These are phyloP conservation scores for Itoplectis maculator DNA, from an alignment of 2,888 invertebrate genomes.

Conservation along the genomic window DNA sequence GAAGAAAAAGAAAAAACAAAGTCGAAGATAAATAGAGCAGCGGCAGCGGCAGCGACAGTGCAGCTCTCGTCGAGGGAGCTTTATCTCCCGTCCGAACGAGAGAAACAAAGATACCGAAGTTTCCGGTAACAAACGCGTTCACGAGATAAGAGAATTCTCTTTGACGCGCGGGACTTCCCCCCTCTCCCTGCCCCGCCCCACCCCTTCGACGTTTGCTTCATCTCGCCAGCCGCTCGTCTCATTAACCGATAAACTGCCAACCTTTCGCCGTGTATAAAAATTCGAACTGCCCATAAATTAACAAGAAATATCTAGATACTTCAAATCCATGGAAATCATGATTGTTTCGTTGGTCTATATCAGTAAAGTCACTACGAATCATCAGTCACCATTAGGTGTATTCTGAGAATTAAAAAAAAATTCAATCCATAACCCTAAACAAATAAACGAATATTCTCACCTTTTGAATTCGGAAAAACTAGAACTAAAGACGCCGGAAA, in stretches of 20 bases:
- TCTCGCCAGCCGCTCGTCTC: slow-evolving; percentile 16
- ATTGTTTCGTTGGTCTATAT: background rate
- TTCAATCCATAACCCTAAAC: no score
- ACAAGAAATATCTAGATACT: background rate
- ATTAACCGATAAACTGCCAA: slow-evolving; percentile 14
- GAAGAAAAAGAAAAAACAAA: slow-evolving; percentile 16
- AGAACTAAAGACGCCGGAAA: no score
- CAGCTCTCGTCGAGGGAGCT: slow-evolving; percentile 32
- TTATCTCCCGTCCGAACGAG: slow-evolving; percentile 66
- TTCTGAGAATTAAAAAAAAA: no score
- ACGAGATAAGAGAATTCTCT: slow-evolving; percentile 67
- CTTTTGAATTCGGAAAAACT: no score
- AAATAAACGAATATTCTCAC: no score
- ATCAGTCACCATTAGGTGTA: no score
- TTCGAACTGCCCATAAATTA: background rate
- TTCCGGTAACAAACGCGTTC: slow-evolving; percentile 76
- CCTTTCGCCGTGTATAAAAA: background rate
- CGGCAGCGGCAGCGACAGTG: background rate
- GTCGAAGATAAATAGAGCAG: slow-evolving; percentile 51
- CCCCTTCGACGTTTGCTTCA: slow-evolving; percentile 22
- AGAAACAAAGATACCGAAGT: slow-evolving; percentile 76
- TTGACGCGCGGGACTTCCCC: slow-evolving; percentile 53
- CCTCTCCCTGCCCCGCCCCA: no score
- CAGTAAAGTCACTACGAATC: no score
- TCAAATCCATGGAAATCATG: background rate